These are phyloP conservation scores for Plebejus argus DNA, from an alignment of 2,888 invertebrate species.

Conservation along the genomic window DNA sequence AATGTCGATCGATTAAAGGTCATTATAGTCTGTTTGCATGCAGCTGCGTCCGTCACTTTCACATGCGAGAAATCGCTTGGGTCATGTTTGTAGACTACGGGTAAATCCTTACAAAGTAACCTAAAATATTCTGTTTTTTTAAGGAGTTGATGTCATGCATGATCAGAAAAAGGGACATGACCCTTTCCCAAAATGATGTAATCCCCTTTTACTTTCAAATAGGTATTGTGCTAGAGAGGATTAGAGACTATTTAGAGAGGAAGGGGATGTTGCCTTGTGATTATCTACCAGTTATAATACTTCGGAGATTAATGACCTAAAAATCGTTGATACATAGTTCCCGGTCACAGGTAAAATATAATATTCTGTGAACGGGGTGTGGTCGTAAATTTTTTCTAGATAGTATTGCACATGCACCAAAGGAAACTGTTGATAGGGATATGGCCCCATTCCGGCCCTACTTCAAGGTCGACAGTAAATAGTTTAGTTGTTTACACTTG, in stretches of 20 bases:
- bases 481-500: constrained; percentile 1
- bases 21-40: constrained; percentile 43
- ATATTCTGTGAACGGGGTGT: neutral
- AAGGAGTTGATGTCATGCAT: too few species aligned
- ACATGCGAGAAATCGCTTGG: constrained; percentile 44
- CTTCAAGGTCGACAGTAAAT: constrained; percentile 41
- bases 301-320: too few species aligned
- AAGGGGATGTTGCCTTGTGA: too few species aligned
- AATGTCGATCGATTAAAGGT: constrained; percentile 27
- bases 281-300: too few species aligned
- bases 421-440: constrained; percentile 42
- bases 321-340: neutral
- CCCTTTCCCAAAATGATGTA: too few species aligned
- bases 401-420: constrained; percentile 37
- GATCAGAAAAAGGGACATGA: too few species aligned
- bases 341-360: neutral
- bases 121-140: too few species aligned
- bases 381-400: neutral
- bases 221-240: too few species aligned
- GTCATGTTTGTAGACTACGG: constrained; percentile 39
- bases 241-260: too few species aligned
- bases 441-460: constrained; percentile 45
- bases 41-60: constrained; percentile 43
- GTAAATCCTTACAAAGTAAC: constrained; percentile 22
- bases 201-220: too few species aligned